Conservation (phyloP, 2,113 vertebrate species). For the Meriones unguiculatus region DNA sequence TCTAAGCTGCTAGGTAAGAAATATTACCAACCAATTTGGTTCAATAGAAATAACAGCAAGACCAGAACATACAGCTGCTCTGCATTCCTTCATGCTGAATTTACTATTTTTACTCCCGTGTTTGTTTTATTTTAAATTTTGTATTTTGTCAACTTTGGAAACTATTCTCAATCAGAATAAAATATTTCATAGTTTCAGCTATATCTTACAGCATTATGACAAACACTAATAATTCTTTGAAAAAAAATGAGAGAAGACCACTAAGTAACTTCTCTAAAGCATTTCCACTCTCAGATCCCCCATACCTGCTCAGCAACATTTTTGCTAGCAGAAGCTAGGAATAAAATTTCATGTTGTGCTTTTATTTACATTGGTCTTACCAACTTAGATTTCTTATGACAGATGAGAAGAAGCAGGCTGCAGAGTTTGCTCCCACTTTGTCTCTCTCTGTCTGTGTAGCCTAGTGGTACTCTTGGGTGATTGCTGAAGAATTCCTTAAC, state of each 20-base stretch:
- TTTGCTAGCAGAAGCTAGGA: not conserved
- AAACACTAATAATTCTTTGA: not conserved
- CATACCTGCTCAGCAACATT: not conserved
- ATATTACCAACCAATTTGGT: not conserved
- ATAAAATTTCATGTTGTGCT: not conserved
- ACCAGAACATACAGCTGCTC: not conserved
- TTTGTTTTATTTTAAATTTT: not conserved
- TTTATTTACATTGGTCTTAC: not conserved
- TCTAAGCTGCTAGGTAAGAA: not conserved
- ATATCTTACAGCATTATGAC: not conserved
- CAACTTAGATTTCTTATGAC: not conserved
- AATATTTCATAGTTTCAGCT: not conserved
- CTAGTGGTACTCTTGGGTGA: not conserved
- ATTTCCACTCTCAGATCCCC: not conserved
- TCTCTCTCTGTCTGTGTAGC: not conserved
- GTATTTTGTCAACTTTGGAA: not conserved
- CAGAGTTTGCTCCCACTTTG: not conserved
- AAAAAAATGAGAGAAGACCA: not conserved
- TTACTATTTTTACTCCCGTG: not conserved
- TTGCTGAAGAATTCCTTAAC: not conserved
- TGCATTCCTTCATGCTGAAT: not conserved
- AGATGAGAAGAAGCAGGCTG: not conserved
- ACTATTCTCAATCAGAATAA: slow-evolving; percentile 21
- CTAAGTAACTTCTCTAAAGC: not conserved
- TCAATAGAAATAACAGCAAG: not conserved